A percentile compares a stretch with the other conserved stretches of the same genome.
Conservation (phyloP, 2,113 vertebrate genomes). For the Cynopterus brachyotis region DNA sequence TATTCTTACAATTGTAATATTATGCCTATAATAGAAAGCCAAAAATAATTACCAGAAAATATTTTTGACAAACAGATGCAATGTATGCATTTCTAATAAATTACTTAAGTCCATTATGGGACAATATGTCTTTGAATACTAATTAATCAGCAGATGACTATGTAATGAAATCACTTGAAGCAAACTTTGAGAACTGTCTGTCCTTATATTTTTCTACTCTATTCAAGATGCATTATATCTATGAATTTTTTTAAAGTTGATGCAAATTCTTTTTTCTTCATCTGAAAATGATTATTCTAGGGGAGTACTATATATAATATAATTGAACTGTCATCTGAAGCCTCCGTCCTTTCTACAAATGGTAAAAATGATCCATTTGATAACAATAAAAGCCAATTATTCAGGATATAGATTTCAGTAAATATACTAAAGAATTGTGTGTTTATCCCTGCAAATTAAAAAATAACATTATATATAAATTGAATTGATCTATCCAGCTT, state of each 20-base stretch:
- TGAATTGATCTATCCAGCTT: not conserved
- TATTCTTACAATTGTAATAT: conserved; percentile 57
- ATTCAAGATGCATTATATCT: not conserved
- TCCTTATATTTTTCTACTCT: conserved; percentile 22
- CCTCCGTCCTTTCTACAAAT: not conserved
- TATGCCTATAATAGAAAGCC: not conserved
- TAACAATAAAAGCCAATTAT: conserved; percentile 68
- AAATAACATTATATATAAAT: conserved; percentile 47
- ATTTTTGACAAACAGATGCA: conserved; percentile 62
- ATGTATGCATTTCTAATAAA: conserved; percentile 68
- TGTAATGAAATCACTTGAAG: conserved; percentile 51
- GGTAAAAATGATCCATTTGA: conserved; percentile 48
- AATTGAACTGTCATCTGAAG: conserved; percentile 38
- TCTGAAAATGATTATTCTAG: conserved; percentile 35
- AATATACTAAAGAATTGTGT: conserved; percentile 59
- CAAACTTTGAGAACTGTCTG: conserved; percentile 39
- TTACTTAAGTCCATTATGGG: conserved; percentile 59
- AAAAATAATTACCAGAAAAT: conserved; percentile 63
- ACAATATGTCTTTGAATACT: conserved; percentile 45
- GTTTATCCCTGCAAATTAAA: conserved; percentile 31
- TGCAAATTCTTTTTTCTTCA: not conserved
- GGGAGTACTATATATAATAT: not conserved
- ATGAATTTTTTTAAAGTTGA: conserved; percentile 20
- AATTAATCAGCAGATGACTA: conserved; percentile 42
- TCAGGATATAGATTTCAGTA: not conserved